Percentiles rank a stretch among this genome's conserved stretches.
Conservation (phyloP, 2,113 vertebrate species). For the Myrmophylax atrothorax region DNA sequence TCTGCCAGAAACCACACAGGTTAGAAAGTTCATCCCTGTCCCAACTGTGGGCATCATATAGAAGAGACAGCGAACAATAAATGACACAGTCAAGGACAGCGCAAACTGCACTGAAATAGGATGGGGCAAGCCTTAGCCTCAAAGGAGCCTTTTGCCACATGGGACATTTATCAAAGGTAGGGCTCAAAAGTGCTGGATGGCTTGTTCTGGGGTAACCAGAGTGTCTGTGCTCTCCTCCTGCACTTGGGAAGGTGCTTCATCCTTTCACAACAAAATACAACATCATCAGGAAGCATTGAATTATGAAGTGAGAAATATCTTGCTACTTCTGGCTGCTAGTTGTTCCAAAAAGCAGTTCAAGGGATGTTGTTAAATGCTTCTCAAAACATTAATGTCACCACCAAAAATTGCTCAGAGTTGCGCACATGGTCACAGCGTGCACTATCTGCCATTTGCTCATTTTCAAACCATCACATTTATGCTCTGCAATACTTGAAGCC, state of each 20-base stretch:
- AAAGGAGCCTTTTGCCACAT: background rate
- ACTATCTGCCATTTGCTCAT: conserved; percentile 1
- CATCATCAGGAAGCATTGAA: background rate
- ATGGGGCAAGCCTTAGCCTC: background rate
- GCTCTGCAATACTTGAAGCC: background rate
- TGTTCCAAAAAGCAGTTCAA: background rate
- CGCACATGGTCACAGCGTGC: background rate
- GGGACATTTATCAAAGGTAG: background rate
- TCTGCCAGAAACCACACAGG: background rate
- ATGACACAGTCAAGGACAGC: background rate
- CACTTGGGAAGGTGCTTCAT: background rate
- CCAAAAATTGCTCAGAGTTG: background rate
- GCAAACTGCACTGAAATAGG: rapidly evolving
- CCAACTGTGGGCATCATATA: rapidly evolving
- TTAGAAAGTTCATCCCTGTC: background rate
- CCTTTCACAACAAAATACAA: background rate
- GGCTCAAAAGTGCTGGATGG: background rate
- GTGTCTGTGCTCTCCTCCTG: background rate
- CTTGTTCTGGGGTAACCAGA: background rate
- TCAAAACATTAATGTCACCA: background rate
- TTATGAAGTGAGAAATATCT: background rate
- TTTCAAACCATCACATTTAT: background rate
- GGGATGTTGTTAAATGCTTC: background rate
- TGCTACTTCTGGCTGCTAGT: background rate
- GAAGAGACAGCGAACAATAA: background rate